phyloP scores from a whole-genome alignment of 1,140 invertebrate species.

The Aphis craccivora region DNA sequence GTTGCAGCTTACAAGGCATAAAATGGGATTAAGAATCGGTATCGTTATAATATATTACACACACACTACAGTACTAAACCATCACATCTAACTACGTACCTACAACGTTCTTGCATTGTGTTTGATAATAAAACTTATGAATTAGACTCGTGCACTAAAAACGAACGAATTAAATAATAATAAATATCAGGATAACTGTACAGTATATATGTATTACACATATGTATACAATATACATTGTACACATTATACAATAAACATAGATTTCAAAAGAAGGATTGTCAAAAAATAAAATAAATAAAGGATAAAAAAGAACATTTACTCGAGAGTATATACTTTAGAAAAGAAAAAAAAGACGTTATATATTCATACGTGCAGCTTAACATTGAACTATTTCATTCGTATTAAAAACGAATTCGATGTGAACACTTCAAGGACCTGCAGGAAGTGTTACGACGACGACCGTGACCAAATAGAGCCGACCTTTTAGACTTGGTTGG shows the following conservation, averaged over 20 bases:
- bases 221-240: not conserved
- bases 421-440: not conserved
- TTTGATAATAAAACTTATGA: not conserved
- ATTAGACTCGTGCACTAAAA: not conserved
- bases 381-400: not conserved
- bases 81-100: not conserved
- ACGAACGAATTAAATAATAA: slow-evolving; percentile 2
- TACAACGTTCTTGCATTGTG: not conserved
- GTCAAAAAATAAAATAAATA: not conserved
- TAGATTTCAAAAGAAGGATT: not conserved
- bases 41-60: not conserved
- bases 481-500: not conserved
- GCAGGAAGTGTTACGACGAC: not conserved
- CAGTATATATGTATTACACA: not conserved
- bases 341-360: slow-evolving; percentile 5
- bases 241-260: not conserved
- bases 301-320: not conserved
- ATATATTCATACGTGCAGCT: not conserved
- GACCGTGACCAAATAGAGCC: not conserved
- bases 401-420: slow-evolving; percentile 31
- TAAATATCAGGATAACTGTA: slow-evolving; percentile 20
- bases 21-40: not conserved
- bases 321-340: not conserved
- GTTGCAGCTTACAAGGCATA: not conserved
- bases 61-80: not conserved